Base-by-base conservation (phyloP, 2,888 invertebrate species). In the Allolobophora icterica region DNA sequence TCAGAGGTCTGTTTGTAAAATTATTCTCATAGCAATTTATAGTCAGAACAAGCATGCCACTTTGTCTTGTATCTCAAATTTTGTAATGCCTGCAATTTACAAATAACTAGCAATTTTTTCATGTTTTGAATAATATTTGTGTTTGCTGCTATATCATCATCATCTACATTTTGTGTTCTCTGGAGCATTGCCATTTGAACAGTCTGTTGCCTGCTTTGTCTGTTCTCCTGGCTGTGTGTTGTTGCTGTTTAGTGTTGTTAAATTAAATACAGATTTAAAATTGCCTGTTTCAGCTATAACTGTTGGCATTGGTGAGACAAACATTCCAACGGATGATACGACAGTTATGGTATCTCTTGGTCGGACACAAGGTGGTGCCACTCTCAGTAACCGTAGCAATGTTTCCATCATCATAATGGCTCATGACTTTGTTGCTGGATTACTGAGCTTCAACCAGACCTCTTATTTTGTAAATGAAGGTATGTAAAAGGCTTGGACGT, bases 341-440 rank as follows among this genome's bases (percentile, higher is more conserved):
- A 93, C 92, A 21, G 92, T 95, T 84, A 93, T 94, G 2, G 93
- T 95, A 0, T 92, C 93, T 89, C 91, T 95, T 52, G 92, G 91
- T 15, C 93, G 94, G 90, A 94, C 94, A 35, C 91, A 91, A 91
- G 95, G 94, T 58, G 95, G 95, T 34, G 94, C 95, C 71, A 93
- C 92, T 33, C 89, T 95, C 33, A 91, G 93, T 52, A 84, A 92
- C 34, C n/a, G 40, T 45, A 84, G 38, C 34, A 33, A 93, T 84
- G 94, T 94, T 24, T 94, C 93, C 35, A 92, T 95, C 35, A 91
- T 94, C 19, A 94, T 95, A 38, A 92, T 94, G 91, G 95, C 94
- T 90, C 95, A 95, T 93, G 95, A 95, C 91, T 93, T 94, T 92
- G 94, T 95, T n/a, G 95, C 94, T 24, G 95, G 95, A 42, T 92